Conservation (phyloP, 2,113 vertebrate genomes). For the Tringa solitaria region DNA sequence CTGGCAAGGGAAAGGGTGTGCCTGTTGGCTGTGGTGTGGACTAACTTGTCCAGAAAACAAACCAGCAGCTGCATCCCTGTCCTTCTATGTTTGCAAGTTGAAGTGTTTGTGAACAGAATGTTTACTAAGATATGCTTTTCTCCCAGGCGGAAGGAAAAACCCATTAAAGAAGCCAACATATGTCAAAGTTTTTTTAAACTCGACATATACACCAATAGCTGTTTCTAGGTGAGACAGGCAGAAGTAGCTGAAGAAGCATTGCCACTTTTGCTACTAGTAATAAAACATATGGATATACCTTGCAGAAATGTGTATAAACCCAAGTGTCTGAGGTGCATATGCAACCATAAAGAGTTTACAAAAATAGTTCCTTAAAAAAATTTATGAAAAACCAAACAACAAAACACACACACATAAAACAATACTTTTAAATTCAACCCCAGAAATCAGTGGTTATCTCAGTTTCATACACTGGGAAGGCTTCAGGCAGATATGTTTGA, state of each 20-base stretch:
- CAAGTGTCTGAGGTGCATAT: not conserved
- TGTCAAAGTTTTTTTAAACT: not conserved
- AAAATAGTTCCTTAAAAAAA: not conserved
- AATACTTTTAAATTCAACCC: not conserved
- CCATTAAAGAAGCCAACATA: not conserved
- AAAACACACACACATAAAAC: not conserved
- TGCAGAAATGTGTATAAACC: not conserved
- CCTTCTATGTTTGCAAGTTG: not conserved
- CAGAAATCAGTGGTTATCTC: not conserved
- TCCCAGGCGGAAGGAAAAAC: not conserved
- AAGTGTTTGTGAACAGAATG: conserved; percentile 7
- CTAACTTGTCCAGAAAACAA: conserved; percentile 1
- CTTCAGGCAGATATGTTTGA: not conserved
- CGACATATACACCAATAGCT: not conserved
- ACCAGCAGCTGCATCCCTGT: conserved; percentile 2
- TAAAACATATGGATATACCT: accelerated
- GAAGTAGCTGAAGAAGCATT: not conserved
- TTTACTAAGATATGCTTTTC: not conserved
- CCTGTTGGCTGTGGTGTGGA: not conserved
- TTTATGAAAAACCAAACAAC: not conserved
- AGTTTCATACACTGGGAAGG: not conserved
- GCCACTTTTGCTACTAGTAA: not conserved
- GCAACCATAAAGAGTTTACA: not conserved
- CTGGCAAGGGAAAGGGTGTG: conserved; percentile 11
- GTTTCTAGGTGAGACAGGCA: not conserved